Percentiles rank a stretch among this genome's conserved stretches.
Evolutionary conservation across 1,140 invertebrate species (phyloP).

Genomic region (Drosophila prosaltans): DNA sequence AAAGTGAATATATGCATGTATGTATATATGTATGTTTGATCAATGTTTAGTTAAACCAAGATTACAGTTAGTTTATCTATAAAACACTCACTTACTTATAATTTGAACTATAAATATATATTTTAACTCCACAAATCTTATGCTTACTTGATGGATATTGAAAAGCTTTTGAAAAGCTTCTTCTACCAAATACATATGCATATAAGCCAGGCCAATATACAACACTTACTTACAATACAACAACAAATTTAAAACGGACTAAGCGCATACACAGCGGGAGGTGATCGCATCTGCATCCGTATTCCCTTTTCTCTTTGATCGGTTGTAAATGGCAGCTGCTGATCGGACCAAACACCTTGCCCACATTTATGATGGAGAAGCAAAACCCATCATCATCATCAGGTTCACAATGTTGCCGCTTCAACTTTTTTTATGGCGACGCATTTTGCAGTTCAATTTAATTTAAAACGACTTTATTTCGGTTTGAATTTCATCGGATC

Average conservation of each 20-base stretch:
- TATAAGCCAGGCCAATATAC: too few relatives aligned
- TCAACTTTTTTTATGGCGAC: constrained; percentile 51
- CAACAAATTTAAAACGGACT: constrained; percentile 39
- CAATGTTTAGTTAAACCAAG: too few relatives aligned
- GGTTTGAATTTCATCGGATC: constrained; percentile 13
- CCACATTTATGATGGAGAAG: constrained; percentile 58
- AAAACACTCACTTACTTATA: too few relatives aligned
- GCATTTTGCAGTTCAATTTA: constrained; percentile 77
- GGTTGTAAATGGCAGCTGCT: constrained; percentile 38
- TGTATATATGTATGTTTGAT: too few relatives aligned
- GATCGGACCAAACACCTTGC: constrained; percentile 58
- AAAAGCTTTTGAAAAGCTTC: too few relatives aligned
- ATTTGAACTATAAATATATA: too few relatives aligned
- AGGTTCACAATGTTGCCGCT: constrained; percentile 53
- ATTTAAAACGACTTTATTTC: constrained; percentile 78
- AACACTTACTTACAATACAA: neutral
- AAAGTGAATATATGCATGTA: too few relatives aligned
- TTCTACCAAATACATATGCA: too few relatives aligned
- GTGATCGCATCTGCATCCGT: constrained; percentile 2
- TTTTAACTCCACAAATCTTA: too few relatives aligned
- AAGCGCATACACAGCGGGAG: constrained; percentile 61
- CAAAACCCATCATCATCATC: constrained; percentile 30
- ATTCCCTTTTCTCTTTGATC: constrained; percentile 23
- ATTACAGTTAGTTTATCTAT: too few relatives aligned
- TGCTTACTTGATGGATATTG: too few relatives aligned